Conservation (phyloP, 2,888 invertebrate species). For the Rhorus exstirpatorius region DNA sequence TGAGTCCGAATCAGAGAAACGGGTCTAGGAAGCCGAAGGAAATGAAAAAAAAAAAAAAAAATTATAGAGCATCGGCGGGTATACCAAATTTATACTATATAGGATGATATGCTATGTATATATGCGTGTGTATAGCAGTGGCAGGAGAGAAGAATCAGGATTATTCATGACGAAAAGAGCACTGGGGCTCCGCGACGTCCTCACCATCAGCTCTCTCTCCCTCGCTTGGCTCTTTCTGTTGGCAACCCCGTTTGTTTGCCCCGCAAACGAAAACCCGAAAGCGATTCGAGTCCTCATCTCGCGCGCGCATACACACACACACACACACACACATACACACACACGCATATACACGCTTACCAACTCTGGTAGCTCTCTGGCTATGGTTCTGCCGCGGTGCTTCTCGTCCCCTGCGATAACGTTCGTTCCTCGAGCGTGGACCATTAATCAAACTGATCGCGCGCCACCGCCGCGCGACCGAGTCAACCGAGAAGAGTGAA, state of each 20-base stretch:
- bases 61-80: constrained; percentile 42
- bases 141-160: constrained; percentile 75
- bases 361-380: constrained; percentile 27
- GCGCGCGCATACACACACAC: constrained; percentile 43
- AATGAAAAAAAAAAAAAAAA: constrained; percentile 70
- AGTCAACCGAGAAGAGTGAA: constrained; percentile 70
- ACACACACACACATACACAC: constrained; percentile 25
- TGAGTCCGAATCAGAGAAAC: constrained; percentile 60
- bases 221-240: constrained; percentile 39
- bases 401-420: constrained; percentile 76
- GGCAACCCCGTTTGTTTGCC: constrained; percentile 73
- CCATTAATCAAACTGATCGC: constrained; percentile 78
- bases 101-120: neutral
- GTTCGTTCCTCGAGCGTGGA: constrained; percentile 74
- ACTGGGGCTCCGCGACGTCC: constrained; percentile 43
- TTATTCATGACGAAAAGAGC: constrained; percentile 79
- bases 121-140: constrained; percentile 23
- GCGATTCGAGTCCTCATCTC: constrained; percentile 73
- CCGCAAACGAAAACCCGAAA: constrained; percentile 74
- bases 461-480: constrained; percentile 72
- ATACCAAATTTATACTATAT: constrained; percentile 25
- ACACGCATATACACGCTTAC: constrained; percentile 25
- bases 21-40: constrained; percentile 60
- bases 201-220: constrained; percentile 41
- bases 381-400: constrained; percentile 41